Conservation (phyloP, 2,797 vertebrate genomes). For the Sarcophilus harrisii region DNA sequence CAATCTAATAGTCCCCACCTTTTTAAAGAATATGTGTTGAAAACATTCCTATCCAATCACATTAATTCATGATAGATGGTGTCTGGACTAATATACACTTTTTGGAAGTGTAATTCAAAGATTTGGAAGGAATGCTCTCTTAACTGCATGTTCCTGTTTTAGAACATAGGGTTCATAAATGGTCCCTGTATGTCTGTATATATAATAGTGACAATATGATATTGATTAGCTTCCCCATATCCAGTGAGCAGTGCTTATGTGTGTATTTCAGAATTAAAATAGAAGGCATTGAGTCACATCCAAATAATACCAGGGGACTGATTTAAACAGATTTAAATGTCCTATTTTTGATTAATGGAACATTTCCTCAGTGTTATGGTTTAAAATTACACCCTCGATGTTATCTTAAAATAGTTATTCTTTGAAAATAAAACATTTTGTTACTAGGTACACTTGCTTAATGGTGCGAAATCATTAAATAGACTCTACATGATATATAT, state of each 20-base stretch:
- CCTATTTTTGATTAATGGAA: background rate
- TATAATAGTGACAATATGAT: background rate
- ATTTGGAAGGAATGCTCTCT: background rate
- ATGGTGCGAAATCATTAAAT: conserved; percentile 36
- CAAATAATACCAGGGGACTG: background rate
- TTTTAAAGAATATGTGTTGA: background rate
- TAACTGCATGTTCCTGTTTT: background rate
- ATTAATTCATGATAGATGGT: background rate
- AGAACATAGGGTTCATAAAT: background rate
- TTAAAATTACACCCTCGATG: background rate
- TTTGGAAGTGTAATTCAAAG: background rate
- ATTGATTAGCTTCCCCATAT: background rate
- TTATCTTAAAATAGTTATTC: background rate
- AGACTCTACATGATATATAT: background rate
- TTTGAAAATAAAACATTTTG: conserved; percentile 33
- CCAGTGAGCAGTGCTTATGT: background rate
- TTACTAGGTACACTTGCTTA: conserved; percentile 33
- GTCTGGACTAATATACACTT: background rate
- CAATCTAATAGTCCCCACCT: background rate
- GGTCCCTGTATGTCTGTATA: background rate
- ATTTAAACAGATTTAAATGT: conserved; percentile 1
- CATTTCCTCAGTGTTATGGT: conserved; percentile 29
- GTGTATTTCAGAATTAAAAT: conserved; percentile 30
- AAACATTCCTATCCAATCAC: background rate
- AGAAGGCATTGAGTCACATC: background rate